phyloP scores from a whole-genome alignment of 2,888 invertebrate genomes.

The Argyresthia albistria region DNA sequence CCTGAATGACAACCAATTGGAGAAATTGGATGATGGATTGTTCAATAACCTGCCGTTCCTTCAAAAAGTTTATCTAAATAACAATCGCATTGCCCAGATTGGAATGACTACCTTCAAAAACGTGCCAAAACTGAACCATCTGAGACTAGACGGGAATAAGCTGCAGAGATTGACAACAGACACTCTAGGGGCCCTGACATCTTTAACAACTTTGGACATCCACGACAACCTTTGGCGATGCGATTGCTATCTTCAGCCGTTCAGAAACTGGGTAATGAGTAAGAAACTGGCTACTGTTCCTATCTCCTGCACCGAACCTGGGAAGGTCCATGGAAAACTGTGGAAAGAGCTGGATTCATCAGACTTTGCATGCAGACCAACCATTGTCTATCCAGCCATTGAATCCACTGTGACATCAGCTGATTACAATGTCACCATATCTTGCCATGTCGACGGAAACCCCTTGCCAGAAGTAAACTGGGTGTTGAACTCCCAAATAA shows the following conservation, averaged over 20 bases:
- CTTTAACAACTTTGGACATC: slow-evolving; percentile 81
- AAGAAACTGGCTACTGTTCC: slow-evolving; percentile 82
- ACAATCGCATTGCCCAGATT: slow-evolving; percentile 80
- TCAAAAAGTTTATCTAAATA: slow-evolving; percentile 82
- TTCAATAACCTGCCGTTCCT: slow-evolving; percentile 82
- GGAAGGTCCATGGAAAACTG: slow-evolving; percentile 75
- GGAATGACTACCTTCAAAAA: slow-evolving; percentile 80
- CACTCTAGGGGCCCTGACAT: slow-evolving; percentile 76
- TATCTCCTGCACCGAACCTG: slow-evolving; percentile 81
- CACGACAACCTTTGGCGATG: slow-evolving; percentile 91
- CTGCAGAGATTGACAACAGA: slow-evolving; percentile 77
- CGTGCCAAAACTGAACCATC: slow-evolving; percentile 76
- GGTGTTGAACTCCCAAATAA: slow-evolving; percentile 77
- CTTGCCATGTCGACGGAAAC: slow-evolving; percentile 82
- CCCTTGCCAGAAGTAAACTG: slow-evolving; percentile 84
- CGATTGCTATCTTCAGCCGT: slow-evolving; percentile 85
- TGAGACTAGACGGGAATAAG: slow-evolving; percentile 82
- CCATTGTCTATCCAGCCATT: slow-evolving; percentile 76
- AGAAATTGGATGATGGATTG: slow-evolving; percentile 80
- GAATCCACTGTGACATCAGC: slow-evolving; percentile 74
- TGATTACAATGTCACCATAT: slow-evolving; percentile 78
- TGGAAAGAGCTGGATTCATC: slow-evolving; percentile 82
- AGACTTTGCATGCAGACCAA: slow-evolving; percentile 88
- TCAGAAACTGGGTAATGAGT: slow-evolving; percentile 82
- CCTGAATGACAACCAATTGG: slow-evolving; percentile 83